Percentiles rank a stretch among this genome's conserved stretches.
Conservation (phyloP, 2,113 vertebrate species). For the Saccopteryx bilineata region DNA sequence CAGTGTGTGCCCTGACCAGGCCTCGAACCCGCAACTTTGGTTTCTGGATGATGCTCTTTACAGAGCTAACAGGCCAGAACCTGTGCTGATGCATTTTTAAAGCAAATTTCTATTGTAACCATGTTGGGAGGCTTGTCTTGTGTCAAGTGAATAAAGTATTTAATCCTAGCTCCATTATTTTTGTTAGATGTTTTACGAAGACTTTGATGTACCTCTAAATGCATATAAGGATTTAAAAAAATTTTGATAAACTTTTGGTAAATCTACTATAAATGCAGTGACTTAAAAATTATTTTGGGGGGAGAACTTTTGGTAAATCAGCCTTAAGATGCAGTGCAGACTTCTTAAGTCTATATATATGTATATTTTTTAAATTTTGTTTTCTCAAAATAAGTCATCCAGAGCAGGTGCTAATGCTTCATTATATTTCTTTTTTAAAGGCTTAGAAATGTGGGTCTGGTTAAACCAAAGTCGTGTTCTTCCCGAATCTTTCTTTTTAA, state of each 20-base stretch:
- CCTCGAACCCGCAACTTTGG: too few species aligned
- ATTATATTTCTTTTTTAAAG: not conserved
- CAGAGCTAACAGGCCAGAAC: too few species aligned
- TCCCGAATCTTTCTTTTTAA: not conserved
- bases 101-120: not conserved
- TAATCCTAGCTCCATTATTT: not conserved
- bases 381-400: not conserved
- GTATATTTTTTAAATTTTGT: not conserved
- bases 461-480: slow-evolving; percentile 22
- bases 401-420: not conserved
- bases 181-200: slow-evolving; percentile 28
- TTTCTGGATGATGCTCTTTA: too few species aligned
- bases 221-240: not conserved
- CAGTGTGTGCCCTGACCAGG: too few species aligned
- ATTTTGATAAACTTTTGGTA: slow-evolving; percentile 20
- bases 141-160: not conserved
- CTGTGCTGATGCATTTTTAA: not conserved
- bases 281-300: not conserved
- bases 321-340: not conserved
- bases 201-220: not conserved
- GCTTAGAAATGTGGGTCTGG: not conserved
- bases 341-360: not conserved
- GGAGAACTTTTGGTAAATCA: slow-evolving; percentile 41
- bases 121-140: not conserved
- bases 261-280: not conserved